Base-by-base conservation (phyloP, 2,113 vertebrate genomes). In the Ammodramus savannarum region DNA sequence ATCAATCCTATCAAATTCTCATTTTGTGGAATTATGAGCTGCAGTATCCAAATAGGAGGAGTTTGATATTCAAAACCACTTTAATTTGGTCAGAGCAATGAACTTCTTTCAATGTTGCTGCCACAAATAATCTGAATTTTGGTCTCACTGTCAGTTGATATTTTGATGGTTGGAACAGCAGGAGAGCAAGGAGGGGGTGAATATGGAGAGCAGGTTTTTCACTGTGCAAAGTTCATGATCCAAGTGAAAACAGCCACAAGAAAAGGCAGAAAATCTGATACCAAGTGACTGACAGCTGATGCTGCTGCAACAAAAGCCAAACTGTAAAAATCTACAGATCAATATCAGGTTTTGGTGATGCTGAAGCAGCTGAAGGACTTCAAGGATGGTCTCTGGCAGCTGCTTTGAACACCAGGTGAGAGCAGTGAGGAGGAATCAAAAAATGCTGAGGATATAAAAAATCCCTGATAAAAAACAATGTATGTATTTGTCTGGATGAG, bases 241-340 rank as follows among this genome's bases (percentile, higher is more conserved):
- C 32, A 18, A 3, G 11, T 22, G 31, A 57, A 85, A 58, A 22
- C 11, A 74, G 27, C 16, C 21, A 61, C 15, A 15, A 59, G 59
- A 8, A 7, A 84, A 48, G 11, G 51, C 19, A 73, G 43, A 63
- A 75, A 89, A 29, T 43, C 31, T 36, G 55, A 2, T 10, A 48
- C 6, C 27, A 32, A 31, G 29, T 6, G 13, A 32, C 36, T 25
- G 51, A 34, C 32, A 78, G 65, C 25, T 66, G 77, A 38, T 18
- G 43, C 51, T 75, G 46, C 34, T 43, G 15, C 88, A 86, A 32
- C 14, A 68, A 13, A 57, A 65, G 21, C 27, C 41, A 63, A 44
- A 21, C 31, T 25, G 32, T 21, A 61, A 81, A 84, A 61, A 82
- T 25, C 39, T 11, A 11, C 0, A 0, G 9, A 29, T 9, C 25